Base-by-base conservation (phyloP, 1,140 invertebrate species). In the Chrysopa pallens region DNA sequence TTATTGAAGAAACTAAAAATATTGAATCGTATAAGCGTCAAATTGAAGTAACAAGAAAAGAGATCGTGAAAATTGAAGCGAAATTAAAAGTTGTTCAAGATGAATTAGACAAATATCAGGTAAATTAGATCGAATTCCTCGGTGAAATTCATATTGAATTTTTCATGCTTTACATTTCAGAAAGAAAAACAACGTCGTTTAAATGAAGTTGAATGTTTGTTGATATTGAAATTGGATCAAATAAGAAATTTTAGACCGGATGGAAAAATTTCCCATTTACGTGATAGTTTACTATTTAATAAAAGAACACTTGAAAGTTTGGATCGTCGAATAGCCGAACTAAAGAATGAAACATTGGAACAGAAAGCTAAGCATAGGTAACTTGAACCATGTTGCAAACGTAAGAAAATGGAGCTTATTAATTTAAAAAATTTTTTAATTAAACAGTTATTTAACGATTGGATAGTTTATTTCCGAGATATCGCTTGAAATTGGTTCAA, bases 151-250 rank as follows among this genome's bases (percentile, higher is more conserved):
- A 23, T 23, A 23, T 23, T 3, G 17, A 23, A 23, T 23, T 5
- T 23, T 5, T 23, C 2, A 5, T 23, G 17, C 2, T 40, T 36
- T 23, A 13, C 31, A n/a, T 49, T 52, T 38, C 46, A 82, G 76
- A 59, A 69, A 36, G 69, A 80, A 48, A 80, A 82, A 45, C 79
- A 82, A 51, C 53, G 62, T 27, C 72, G 73, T 50, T 56, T 84
- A 39, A 84, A 84, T 51, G 67, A 79, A 43, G 65, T 83, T 0
- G 63, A 74, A 42, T 62, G 75, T 4, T 70, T 73, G 9, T 67
- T 78, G 0, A 60, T 78, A 8, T 46, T 83, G 36, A 73, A 70
- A 42, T 59, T 81, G 41, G 65, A 76, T 55, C 79, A 83, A 53
- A 55, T 83, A 27, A 72, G 79, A 52, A 63, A 75, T 51, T 66